Percentiles rank a stretch among this genome's conserved stretches.
Conservation (phyloP, 2,797 vertebrate species). For the Hydrocynus forskahlii region DNA sequence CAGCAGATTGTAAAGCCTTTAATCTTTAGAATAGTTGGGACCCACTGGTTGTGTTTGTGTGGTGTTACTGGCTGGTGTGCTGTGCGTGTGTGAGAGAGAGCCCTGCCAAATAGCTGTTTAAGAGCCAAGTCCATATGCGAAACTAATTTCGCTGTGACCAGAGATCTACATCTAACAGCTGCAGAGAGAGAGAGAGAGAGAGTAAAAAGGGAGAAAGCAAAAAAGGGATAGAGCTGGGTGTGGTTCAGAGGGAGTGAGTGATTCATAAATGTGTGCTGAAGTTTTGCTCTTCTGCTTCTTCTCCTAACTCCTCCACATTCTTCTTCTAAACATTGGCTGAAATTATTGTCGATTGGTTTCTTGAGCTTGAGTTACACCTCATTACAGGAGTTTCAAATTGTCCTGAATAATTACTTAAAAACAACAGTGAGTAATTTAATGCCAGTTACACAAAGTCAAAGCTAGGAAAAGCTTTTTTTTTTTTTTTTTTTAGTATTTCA, state of each 20-base stretch:
- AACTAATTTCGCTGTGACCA: background rate
- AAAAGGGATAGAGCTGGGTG: background rate
- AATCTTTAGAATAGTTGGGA: background rate
- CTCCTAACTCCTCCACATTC: conserved; percentile 37
- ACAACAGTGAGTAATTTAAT: background rate
- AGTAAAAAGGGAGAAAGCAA: background rate
- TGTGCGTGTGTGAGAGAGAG: background rate
- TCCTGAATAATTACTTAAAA: background rate
- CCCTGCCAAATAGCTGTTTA: background rate
- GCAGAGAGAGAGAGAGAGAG: background rate
- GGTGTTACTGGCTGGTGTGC: background rate
- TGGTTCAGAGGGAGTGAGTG: conserved; percentile 14
- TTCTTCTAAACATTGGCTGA: background rate
- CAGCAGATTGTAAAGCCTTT: background rate
- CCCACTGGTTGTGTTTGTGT: conserved; percentile 12
- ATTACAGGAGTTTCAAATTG: background rate
- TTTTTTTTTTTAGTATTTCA: background rate
- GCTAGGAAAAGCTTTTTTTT: background rate
- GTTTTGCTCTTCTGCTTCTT: background rate
- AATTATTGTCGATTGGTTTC: background rate
- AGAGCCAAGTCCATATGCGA: background rate
- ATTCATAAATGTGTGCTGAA: background rate
- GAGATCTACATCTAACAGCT: conserved; percentile 4
- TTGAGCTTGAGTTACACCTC: background rate
- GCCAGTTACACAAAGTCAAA: background rate